Conservation (phyloP, 2,888 invertebrate species). For the Cheilosia scutellata region DNA sequence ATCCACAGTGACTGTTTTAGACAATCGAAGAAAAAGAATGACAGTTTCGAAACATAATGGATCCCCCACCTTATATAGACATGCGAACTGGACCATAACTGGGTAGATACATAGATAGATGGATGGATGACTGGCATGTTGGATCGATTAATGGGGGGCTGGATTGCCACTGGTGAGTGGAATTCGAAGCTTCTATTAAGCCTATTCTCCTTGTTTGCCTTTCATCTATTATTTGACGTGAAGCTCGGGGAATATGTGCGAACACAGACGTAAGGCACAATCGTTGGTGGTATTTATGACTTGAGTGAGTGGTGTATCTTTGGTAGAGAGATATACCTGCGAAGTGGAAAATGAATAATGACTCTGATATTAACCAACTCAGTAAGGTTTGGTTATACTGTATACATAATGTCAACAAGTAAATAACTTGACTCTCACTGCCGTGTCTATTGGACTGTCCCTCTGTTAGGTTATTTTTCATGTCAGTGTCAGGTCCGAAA, state of each 20-base stretch:
- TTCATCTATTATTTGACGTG: conserved; percentile 39
- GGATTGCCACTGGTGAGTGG: conserved; percentile 61
- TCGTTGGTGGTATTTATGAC: conserved; percentile 70
- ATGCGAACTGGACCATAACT: conserved; percentile 74
- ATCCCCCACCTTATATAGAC: conserved; percentile 75
- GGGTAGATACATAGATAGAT: conserved; percentile 44
- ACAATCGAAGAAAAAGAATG: conserved; percentile 69
- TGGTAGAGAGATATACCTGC: conserved; percentile 23
- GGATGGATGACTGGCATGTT: conserved; percentile 26
- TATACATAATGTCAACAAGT: conserved; percentile 45
- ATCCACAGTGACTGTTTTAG: conserved; percentile 50
- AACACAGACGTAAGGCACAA: conserved; percentile 16
- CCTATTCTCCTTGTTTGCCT: conserved; percentile 50
- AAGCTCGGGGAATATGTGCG: conserved; percentile 42
- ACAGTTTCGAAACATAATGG: conserved; percentile 75
- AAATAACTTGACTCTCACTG: conserved; percentile 55
- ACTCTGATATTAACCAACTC: conserved; percentile 33
- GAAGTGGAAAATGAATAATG: conserved; percentile 66
- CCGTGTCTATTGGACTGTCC: conserved; percentile 22
- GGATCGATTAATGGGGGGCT: conserved; percentile 54
- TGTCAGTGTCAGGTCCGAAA: conserved; percentile 28
- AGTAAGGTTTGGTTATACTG: conserved; percentile 14
- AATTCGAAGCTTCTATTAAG: conserved; percentile 56
- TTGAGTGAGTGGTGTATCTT: conserved; percentile 58
- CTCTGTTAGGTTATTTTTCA: conserved; percentile 19